phyloP scores from a whole-genome alignment of 2,797 vertebrate genomes.

The Glyptemys insculpta region DNA sequence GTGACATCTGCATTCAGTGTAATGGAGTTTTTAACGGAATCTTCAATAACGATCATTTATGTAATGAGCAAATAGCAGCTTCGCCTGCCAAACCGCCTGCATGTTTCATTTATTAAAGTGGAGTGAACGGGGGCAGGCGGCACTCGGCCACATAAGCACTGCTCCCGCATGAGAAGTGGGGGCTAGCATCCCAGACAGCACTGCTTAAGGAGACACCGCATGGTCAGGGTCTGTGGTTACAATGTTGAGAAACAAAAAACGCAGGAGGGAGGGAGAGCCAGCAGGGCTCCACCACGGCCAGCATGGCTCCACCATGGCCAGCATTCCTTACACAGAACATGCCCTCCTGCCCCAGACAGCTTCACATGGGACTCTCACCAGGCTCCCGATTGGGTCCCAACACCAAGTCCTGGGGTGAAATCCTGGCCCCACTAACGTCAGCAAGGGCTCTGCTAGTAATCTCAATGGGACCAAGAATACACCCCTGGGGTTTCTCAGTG shows the following conservation, averaged over 20 bases:
- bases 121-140: not conserved
- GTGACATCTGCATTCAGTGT: not conserved
- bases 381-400: not conserved
- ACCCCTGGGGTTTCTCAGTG: not conserved
- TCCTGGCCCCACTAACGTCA: not conserved
- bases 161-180: not conserved
- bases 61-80: not conserved
- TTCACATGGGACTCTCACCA: not conserved
- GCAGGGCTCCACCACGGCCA: not conserved
- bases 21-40: not conserved
- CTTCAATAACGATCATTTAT: not conserved
- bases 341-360: not conserved
- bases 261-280: not conserved
- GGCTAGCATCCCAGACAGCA: not conserved
- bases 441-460: not conserved
- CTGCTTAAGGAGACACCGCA: not conserved
- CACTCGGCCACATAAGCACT: not conserved
- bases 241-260: not conserved
- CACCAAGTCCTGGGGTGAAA: not conserved
- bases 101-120: not conserved
- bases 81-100: not conserved
- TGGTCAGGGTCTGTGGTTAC: not conserved
- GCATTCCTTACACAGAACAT: not conserved
- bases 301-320: not conserved
- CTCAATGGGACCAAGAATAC: not conserved